phyloP scores from a whole-genome alignment of 2,113 vertebrate species.

The Chionomys nivalis region DNA sequence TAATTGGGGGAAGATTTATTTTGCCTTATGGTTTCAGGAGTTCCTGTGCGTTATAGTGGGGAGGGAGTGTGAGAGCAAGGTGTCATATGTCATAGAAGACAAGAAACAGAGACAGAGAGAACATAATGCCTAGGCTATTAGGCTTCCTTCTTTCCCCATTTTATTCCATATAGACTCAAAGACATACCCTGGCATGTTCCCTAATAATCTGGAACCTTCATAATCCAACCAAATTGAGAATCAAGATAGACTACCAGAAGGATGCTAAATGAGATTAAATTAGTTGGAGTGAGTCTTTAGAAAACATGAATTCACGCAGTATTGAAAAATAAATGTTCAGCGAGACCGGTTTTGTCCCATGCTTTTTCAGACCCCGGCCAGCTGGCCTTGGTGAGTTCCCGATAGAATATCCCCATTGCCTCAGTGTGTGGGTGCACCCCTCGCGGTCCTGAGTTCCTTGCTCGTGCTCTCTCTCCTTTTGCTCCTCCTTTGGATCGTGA shows the following conservation, averaged over 20 bases:
- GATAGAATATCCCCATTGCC: no score
- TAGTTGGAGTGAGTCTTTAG: not conserved
- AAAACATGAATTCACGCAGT: not conserved
- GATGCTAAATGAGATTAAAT: not conserved
- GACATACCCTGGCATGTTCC: not conserved
- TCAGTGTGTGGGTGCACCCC: no score
- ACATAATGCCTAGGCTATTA: no score
- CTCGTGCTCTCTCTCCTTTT: no score
- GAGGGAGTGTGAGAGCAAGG: accelerated
- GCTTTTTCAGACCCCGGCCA: no score
- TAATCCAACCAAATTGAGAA: not conserved
- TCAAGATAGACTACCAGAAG: no score
- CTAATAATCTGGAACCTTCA: not conserved
- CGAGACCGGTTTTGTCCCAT: no score
- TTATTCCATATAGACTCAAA: not conserved
- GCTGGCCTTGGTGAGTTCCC: no score
- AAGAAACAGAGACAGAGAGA: not conserved
- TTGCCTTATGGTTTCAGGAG: not conserved
- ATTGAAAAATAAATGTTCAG: not conserved
- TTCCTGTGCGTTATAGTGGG: not conserved
- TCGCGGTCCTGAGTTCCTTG: no score
- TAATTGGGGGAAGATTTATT: not conserved
- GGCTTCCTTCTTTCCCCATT: no score
- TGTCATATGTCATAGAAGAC: accelerated
- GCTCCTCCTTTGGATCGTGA: no score